Conservation (phyloP, 2,888 invertebrate genomes). For the Protonemura montana region DNA sequence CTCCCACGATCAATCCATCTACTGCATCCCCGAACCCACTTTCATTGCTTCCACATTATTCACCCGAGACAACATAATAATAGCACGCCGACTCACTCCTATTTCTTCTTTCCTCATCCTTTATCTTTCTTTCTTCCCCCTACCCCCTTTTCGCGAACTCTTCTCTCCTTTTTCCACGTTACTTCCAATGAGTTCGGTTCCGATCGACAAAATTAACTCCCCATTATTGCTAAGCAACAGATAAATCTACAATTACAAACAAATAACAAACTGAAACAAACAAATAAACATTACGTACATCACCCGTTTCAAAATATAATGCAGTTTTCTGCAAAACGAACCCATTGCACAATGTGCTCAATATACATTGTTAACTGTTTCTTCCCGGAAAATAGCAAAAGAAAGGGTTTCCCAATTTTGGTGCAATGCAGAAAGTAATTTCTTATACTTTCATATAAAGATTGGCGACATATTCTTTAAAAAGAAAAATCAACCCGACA, state of each 20-base stretch:
- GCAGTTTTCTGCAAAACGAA: too few species aligned
- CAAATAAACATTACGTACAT: too few species aligned
- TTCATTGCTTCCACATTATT: constrained; percentile 41
- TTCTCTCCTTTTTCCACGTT: neutral
- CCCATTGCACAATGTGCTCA: too few species aligned
- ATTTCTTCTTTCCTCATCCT: neutral
- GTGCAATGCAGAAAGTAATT: too few species aligned
- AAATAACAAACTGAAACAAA: too few species aligned
- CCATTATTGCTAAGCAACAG: neutral
- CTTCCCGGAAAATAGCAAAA: too few species aligned
- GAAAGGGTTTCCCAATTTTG: too few species aligned
- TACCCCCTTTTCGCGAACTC: neutral
- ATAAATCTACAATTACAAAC: too few species aligned
- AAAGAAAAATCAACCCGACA: neutral
- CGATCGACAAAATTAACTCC: neutral
- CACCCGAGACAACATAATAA: constrained; percentile 39
- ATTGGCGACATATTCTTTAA: too few species aligned
- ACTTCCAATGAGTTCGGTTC: neutral
- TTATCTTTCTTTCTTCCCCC: neutral
- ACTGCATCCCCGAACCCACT: constrained; percentile 42
- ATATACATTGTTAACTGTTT: too few species aligned
- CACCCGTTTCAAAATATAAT: too few species aligned
- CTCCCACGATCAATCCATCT: constrained; percentile 41
- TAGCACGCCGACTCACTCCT: neutral
- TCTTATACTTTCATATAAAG: too few species aligned